A percentile compares a stretch with the other conserved stretches of the same genome.
These are phyloP conservation scores for Enteromius radiatus DNA, from an alignment of 2,797 vertebrate species.

Conservation along the genomic window DNA sequence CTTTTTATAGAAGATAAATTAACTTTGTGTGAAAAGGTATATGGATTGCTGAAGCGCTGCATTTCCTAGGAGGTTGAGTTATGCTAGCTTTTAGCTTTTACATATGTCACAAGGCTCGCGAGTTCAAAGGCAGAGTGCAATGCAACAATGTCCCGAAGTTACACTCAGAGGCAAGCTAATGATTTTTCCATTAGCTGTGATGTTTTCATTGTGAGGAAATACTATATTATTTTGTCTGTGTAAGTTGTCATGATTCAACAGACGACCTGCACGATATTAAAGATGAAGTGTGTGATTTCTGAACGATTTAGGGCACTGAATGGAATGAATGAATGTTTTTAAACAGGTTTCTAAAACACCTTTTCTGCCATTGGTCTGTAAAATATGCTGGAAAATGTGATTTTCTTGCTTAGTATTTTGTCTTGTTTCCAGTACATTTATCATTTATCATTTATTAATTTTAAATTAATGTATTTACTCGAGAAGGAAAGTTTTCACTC, in stretches of 20 bases:
- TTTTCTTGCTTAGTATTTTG: background rate
- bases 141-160: slow-evolving; percentile 2
- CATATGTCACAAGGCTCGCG: slow-evolving; percentile 14
- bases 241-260: slow-evolving; percentile 10
- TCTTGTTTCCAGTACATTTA: no score
- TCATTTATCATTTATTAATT: no score
- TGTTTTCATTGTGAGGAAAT: slow-evolving; percentile 25
- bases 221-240: slow-evolving; percentile 30
- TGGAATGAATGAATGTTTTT: background rate
- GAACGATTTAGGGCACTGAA: background rate
- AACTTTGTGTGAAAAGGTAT: slow-evolving; percentile 37
- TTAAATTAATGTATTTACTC: background rate
- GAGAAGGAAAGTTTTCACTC: background rate
- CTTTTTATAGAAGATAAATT: slow-evolving; percentile 23
- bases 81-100: slow-evolving; percentile 25
- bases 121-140: slow-evolving; percentile 6
- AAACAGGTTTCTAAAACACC: background rate
- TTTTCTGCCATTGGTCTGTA: background rate
- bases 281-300: background rate
- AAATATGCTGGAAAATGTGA: background rate
- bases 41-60: slow-evolving; percentile 22
- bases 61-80: slow-evolving; percentile 36
- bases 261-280: background rate
- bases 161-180: slow-evolving; percentile 27
- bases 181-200: slow-evolving; percentile 43